phyloP scores from a whole-genome alignment of 2,797 vertebrate species.

The Typhlichthys subterraneus region DNA sequence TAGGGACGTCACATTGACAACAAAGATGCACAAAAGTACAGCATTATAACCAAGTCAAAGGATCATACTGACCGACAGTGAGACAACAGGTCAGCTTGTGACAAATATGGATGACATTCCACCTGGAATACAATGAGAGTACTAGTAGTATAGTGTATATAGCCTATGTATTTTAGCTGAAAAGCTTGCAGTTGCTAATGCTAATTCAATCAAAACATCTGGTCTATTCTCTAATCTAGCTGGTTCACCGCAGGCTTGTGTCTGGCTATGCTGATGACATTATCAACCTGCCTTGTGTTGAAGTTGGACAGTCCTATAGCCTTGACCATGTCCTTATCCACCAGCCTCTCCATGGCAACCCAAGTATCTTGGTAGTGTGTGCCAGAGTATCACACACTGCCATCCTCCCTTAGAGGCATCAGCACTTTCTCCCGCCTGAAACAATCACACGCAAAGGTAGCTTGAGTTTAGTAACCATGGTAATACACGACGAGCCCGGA shows the following conservation, averaged over 20 bases:
- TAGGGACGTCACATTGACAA: too few species aligned
- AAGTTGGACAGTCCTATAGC: constrained; percentile 80
- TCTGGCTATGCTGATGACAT: constrained; percentile 69
- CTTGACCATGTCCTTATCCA: constrained; percentile 75
- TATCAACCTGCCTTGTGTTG: constrained; percentile 74
- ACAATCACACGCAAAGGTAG: constrained; percentile 9
- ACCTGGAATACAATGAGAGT: constrained; percentile 57
- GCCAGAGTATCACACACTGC: constrained; percentile 71
- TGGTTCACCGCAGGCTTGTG: constrained; percentile 77
- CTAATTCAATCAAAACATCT: not conserved
- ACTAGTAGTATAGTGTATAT: not conserved
- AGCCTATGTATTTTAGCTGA: not conserved
- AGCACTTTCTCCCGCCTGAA: constrained; percentile 69
- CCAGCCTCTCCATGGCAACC: constrained; percentile 76
- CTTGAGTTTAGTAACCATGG: not conserved
- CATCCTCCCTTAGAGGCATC: constrained; percentile 72
- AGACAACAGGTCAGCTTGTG: constrained; percentile 68
- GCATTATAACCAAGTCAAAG: too few species aligned
- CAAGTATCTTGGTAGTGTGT: constrained; percentile 78
- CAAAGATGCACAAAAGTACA: too few species aligned
- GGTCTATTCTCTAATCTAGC: constrained; percentile 42
- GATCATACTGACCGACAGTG: constrained; percentile 67
- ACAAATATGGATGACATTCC: constrained; percentile 78
- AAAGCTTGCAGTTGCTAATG: not conserved
- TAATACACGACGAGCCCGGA: not conserved